These are phyloP conservation scores for Lacanobia wlatinum DNA, from an alignment of 2,888 invertebrate species.

Conservation along the genomic window DNA sequence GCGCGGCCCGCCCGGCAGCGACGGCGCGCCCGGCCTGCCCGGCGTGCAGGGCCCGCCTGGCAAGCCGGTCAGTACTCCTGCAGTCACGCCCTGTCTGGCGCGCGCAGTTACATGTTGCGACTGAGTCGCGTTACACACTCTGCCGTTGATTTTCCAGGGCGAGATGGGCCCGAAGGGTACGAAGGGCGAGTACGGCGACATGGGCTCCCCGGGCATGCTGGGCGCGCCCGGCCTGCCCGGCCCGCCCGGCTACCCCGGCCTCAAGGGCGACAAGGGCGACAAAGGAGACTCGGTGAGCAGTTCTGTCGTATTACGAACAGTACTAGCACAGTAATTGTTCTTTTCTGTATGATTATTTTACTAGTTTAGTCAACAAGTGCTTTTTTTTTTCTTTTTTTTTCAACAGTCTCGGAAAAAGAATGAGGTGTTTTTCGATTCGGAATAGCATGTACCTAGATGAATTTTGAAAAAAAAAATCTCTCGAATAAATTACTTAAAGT, in stretches of 20 bases:
- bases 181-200: slow-evolving; percentile 97
- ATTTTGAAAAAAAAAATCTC: no score
- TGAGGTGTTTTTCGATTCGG: no score
- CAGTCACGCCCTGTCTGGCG: no score
- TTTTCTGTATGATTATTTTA: background rate
- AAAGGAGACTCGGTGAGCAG: slow-evolving; percentile 97
- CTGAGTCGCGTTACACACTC: background rate
- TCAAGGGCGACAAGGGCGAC: slow-evolving; percentile 97
- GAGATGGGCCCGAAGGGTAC: slow-evolving; percentile 96
- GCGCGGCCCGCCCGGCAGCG: slow-evolving; percentile 93
- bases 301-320: background rate
- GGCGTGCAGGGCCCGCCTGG: slow-evolving; percentile 97
- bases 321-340: background rate
- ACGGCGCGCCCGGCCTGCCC: slow-evolving; percentile 94
- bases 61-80: slow-evolving; percentile 91
- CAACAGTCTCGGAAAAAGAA: no score
- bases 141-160: slow-evolving; percentile 89
- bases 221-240: slow-evolving; percentile 97
- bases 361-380: no score
- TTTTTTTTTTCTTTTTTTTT: no score
- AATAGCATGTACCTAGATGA: no score
- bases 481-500: no score
- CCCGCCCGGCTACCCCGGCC: slow-evolving; percentile 96
- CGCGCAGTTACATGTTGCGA: background rate
- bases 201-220: slow-evolving; percentile 98